Evolutionary conservation across 2,888 invertebrate genomes (phyloP).

Genomic region (Rhogogaster chlorosoma): DNA sequence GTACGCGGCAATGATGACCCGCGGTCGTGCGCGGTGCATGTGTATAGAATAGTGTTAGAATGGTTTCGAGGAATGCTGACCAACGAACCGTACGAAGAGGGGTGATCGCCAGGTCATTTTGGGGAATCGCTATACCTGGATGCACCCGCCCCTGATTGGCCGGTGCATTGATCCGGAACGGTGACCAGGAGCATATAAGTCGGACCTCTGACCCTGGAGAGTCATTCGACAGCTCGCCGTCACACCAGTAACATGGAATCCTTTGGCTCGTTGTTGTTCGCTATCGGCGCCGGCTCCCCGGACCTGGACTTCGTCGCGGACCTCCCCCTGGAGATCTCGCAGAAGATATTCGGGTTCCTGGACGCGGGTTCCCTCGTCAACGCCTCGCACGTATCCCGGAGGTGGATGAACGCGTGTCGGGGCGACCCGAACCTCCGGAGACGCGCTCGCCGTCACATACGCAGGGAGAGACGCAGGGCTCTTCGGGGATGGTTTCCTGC

Average conservation of each 20-base stretch:
- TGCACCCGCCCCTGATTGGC: constrained; percentile 27
- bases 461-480: constrained; percentile 40
- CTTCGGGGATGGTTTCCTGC: not conserved
- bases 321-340: constrained; percentile 53
- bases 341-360: constrained; percentile 51
- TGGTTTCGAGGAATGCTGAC: not conserved
- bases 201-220: not conserved
- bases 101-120: constrained; percentile 3
- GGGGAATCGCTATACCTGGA: not conserved
- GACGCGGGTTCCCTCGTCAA: constrained; percentile 52
- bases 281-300: constrained; percentile 33
- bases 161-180: constrained; percentile 28
- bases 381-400: constrained; percentile 46
- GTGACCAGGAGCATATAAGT: constrained; percentile 27
- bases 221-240: constrained; percentile 38
- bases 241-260: constrained; percentile 39
- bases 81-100: not conserved
- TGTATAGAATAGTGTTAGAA: not conserved
- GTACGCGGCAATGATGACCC: not conserved
- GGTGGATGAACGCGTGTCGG: constrained; percentile 49
- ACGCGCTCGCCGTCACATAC: constrained; percentile 43
- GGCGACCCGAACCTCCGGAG: constrained; percentile 49
- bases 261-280: constrained; percentile 46
- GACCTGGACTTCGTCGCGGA: constrained; percentile 50
- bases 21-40: not conserved